Conservation (phyloP, 2,797 vertebrate genomes). For the Enteromius anoplus region DNA sequence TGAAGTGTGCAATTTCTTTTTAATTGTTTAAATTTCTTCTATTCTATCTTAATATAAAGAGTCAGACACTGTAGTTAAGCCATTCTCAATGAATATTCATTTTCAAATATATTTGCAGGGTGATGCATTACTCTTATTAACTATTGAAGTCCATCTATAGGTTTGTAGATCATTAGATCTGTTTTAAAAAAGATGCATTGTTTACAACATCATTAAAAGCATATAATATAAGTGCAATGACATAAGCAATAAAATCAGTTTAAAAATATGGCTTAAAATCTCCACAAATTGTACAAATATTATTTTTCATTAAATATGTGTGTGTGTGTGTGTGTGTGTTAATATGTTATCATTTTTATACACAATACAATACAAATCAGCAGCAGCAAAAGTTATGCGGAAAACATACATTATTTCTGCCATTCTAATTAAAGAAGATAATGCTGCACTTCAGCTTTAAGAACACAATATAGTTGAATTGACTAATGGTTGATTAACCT, state of each 20-base stretch:
- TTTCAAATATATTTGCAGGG: neutral
- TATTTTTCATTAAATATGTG: no score
- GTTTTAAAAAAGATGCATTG: neutral
- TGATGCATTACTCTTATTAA: neutral
- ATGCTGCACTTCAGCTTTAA: neutral
- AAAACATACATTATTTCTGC: neutral
- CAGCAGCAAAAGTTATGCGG: neutral
- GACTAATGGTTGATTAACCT: constrained; percentile 26
- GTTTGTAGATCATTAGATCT: neutral
- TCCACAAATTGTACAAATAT: no score
- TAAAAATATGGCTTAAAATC: neutral
- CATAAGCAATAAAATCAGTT: neutral
- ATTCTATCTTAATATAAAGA: neutral
- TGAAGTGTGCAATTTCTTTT: constrained; percentile 7
- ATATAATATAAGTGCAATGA: neutral
- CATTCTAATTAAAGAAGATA: neutral
- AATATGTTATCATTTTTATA: neutral
- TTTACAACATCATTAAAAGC: neutral
- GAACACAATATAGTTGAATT: neutral
- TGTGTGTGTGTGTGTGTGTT: no score
- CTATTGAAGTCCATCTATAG: neutral
- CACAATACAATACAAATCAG: neutral
- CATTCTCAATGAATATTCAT: neutral
- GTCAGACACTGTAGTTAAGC: neutral
- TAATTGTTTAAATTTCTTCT: neutral